phyloP scores from a whole-genome alignment of 2,797 vertebrate genomes.

The Danio tinwini region DNA sequence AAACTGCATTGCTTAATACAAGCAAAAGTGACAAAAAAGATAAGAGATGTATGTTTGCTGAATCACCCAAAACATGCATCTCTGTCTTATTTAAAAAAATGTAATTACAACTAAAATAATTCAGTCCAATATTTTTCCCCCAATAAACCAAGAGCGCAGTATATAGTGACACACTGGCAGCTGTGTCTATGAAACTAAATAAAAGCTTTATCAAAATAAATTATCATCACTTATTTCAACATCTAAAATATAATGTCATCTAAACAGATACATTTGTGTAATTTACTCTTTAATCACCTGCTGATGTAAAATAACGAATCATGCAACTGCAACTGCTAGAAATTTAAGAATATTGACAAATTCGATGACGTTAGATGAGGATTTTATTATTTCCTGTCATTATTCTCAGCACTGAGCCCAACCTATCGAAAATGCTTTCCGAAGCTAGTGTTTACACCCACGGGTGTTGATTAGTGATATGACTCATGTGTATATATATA shows the following conservation, averaged over 20 bases:
- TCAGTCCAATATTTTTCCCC: neutral
- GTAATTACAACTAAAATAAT: slow-evolving; percentile 14
- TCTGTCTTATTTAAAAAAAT: neutral
- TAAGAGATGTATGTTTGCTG: neutral
- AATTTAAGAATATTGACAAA: neutral
- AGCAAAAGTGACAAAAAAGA: neutral
- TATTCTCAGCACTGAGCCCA: neutral
- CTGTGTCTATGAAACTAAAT: neutral
- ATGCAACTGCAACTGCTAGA: neutral
- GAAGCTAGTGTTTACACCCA: slow-evolving; percentile 8
- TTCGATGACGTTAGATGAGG: neutral
- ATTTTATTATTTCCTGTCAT: slow-evolving; percentile 13
- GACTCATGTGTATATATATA: slow-evolving; percentile 12
- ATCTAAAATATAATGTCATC: neutral
- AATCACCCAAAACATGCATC: neutral
- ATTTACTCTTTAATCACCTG: neutral
- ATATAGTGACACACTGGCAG: neutral
- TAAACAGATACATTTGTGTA: neutral
- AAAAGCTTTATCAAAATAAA: neutral
- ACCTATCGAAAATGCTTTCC: slow-evolving; percentile 13
- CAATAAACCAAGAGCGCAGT: neutral
- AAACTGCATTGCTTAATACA: neutral
- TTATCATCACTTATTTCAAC: neutral
- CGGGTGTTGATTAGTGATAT: neutral
- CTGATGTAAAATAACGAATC: neutral